Evolutionary conservation across 2,888 invertebrate genomes (phyloP).

Genomic region (Aelia acuminata): DNA sequence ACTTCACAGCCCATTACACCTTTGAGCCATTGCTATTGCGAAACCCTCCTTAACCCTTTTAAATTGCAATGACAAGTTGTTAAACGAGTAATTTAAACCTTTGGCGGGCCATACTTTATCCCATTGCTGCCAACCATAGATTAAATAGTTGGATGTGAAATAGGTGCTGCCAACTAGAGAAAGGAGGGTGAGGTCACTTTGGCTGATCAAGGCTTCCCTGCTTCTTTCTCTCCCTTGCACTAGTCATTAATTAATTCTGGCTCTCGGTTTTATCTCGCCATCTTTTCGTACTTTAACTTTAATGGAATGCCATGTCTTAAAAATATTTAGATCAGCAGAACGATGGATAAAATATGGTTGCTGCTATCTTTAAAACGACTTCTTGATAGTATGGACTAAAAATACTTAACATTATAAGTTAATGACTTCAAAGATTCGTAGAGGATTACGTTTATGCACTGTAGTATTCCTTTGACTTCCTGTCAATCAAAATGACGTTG

Average conservation of each 20-base stretch:
- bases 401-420: too few species aligned
- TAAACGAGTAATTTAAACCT: background rate
- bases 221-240: background rate
- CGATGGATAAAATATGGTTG: too few species aligned
- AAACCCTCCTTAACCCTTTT: background rate
- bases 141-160: background rate
- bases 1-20: background rate
- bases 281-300: background rate
- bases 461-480: too few species aligned
- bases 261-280: background rate
- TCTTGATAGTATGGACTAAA: too few species aligned
- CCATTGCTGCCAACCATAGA: slow-evolving; percentile 5
- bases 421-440: too few species aligned
- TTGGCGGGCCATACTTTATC: too few species aligned
- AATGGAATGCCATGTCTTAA: background rate
- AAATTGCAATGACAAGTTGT: background rate
- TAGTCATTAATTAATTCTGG: background rate
- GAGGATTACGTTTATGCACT: too few species aligned
- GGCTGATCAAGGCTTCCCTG: background rate
- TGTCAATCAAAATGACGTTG: too few species aligned
- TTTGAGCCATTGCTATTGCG: background rate
- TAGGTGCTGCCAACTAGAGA: slow-evolving; percentile 47
- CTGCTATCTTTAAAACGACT: too few species aligned
- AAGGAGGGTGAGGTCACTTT: slow-evolving; percentile 39
- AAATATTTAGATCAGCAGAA: background rate